phyloP scores from a whole-genome alignment of 2,888 invertebrate genomes.

The Bimastos eiseni region DNA sequence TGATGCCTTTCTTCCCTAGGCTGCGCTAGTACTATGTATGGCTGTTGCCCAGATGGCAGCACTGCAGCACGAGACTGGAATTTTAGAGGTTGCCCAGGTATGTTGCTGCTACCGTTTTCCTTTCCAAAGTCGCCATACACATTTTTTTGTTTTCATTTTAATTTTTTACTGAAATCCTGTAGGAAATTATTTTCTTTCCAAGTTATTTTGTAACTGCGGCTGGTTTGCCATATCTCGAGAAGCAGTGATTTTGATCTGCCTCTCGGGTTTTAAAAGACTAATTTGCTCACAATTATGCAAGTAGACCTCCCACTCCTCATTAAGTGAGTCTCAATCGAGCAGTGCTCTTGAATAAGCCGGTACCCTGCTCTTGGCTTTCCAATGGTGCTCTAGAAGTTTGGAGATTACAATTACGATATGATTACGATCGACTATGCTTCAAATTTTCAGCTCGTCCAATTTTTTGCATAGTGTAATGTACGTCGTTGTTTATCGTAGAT shows the following conservation, averaged over 20 bases:
- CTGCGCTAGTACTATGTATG: constrained; percentile 64
- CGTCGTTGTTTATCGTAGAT: no score
- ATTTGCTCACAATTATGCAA: not conserved
- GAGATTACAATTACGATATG: no score
- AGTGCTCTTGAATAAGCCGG: no score
- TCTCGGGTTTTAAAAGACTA: not conserved
- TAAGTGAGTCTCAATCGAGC: not conserved
- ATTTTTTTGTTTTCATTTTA: not conserved
- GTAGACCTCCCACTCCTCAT: not conserved
- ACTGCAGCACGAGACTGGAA: constrained; percentile 76
- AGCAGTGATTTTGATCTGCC: not conserved
- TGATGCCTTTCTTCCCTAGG: constrained; percentile 8
- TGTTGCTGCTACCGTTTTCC: not conserved
- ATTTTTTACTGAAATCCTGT: not conserved
- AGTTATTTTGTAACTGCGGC: not conserved
- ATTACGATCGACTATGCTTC: no score
- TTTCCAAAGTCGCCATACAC: constrained; percentile 2
- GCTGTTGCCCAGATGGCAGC: constrained; percentile 83
- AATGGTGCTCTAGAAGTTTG: no score
- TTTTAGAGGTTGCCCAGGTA: constrained; percentile 21
- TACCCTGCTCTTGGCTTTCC: no score
- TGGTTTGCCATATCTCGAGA: not conserved
- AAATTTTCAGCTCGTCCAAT: no score
- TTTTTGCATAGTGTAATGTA: no score
- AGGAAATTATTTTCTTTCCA: not conserved